Conservation (phyloP, 2,888 invertebrate genomes). For the Spodoptera littoralis region DNA sequence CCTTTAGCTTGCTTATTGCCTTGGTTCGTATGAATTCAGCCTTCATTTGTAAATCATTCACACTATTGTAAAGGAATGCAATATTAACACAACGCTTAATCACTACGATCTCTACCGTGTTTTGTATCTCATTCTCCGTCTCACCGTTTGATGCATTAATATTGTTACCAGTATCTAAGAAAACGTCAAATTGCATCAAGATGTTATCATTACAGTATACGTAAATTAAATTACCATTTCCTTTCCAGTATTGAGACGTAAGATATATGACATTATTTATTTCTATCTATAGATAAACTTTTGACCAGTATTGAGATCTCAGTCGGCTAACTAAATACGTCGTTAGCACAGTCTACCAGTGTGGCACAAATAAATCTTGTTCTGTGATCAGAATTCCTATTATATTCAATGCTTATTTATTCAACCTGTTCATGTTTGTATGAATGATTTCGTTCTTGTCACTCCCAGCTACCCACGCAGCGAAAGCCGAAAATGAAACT, state of each 20-base stretch:
- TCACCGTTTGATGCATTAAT: slow-evolving; percentile 20
- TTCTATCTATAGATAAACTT: slow-evolving; percentile 34
- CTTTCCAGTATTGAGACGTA: slow-evolving; percentile 38
- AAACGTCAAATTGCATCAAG: slow-evolving; percentile 30
- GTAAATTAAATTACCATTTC: slow-evolving; percentile 38
- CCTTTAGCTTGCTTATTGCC: too few relatives aligned
- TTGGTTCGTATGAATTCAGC: too few relatives aligned
- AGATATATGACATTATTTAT: slow-evolving; percentile 38
- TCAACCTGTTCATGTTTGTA: slow-evolving; percentile 82
- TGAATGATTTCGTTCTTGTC: slow-evolving; percentile 74
- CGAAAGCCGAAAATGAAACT: slow-evolving; percentile 68
- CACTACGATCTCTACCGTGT: slow-evolving; percentile 1
- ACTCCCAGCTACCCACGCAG: slow-evolving; percentile 70
- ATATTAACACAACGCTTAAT: slow-evolving; percentile 1
- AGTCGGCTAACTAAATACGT: slow-evolving; percentile 46
- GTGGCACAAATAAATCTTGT: slow-evolving; percentile 54
- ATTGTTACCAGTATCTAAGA: slow-evolving; percentile 27
- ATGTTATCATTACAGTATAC: slow-evolving; percentile 21
- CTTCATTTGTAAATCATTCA: too few relatives aligned
- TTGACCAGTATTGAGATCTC: slow-evolving; percentile 45
- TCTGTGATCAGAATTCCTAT: slow-evolving; percentile 48
- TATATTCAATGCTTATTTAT: slow-evolving; percentile 67
- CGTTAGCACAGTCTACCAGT: slow-evolving; percentile 43
- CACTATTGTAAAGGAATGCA: too few relatives aligned
- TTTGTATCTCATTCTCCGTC: slow-evolving; percentile 5